Evolutionary conservation across 2,888 invertebrate genomes (phyloP).

Genomic region (Euplexia lucipara): DNA sequence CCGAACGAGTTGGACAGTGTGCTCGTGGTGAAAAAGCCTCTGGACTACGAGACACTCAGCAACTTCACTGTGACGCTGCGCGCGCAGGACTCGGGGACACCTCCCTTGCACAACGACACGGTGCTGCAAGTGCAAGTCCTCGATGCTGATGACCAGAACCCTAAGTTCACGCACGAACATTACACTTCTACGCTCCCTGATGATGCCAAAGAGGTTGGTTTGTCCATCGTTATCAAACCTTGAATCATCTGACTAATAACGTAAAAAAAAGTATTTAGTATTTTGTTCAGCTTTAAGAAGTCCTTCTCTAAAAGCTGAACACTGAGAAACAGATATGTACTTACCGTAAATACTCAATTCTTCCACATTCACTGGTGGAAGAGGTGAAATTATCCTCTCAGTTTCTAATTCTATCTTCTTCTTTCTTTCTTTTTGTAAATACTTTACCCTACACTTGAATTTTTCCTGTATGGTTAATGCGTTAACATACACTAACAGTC

Average conservation of each 20-base stretch:
- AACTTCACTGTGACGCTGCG: constrained; percentile 95
- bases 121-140: constrained; percentile 94
- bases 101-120: constrained; percentile 95
- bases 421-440: too few species aligned
- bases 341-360: too few species aligned
- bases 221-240: not conserved
- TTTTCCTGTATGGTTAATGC: too few species aligned
- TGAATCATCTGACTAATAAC: not conserved
- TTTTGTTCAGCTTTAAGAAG: too few species aligned
- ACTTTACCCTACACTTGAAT: too few species aligned
- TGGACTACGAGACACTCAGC: constrained; percentile 95
- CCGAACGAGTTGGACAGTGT: constrained; percentile 96
- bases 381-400: too few species aligned
- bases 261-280: too few species aligned
- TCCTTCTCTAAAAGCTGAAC: too few species aligned
- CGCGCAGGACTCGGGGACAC: constrained; percentile 95
- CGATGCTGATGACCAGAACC: constrained; percentile 98
- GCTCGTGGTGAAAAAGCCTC: constrained; percentile 94
- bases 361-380: too few species aligned
- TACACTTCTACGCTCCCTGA: constrained; percentile 93
- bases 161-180: constrained; percentile 94
- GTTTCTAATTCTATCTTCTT: too few species aligned
- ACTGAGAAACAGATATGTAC: too few species aligned
- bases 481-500: too few species aligned
- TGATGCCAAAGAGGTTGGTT: constrained; percentile 87